phyloP scores from a whole-genome alignment of 37 sponge, comb jelly and placozoan species.

The Trichoplax adhaerens region DNA sequence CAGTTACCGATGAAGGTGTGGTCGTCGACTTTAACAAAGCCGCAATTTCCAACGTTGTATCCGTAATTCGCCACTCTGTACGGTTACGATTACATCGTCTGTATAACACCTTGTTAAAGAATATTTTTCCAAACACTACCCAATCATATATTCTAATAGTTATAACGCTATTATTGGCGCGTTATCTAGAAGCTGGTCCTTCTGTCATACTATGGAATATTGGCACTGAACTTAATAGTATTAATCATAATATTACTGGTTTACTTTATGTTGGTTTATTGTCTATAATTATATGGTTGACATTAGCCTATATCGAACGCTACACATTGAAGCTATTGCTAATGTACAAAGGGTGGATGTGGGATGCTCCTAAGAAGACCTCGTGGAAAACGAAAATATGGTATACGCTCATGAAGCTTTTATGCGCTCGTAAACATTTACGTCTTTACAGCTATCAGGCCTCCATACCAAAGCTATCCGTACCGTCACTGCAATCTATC shows the following conservation, averaged over 20 bases:
- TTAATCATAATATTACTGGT: no score
- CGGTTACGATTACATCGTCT: neutral
- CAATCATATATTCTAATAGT: conserved; percentile 40
- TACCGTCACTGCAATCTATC: no score
- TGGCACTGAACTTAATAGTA: no score
- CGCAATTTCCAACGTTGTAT: neutral
- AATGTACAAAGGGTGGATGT: conserved; percentile 67
- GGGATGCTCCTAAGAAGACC: conserved; percentile 11
- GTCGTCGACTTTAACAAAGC: conserved; percentile 19
- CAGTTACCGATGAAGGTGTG: conserved; percentile 76
- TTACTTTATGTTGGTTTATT: neutral
- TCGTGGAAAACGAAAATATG: conserved; percentile 40
- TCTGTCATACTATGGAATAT: no score
- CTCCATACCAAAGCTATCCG: no score
- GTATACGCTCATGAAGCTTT: neutral
- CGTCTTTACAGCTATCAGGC: no score
- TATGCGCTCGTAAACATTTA: no score
- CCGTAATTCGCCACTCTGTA: no score
- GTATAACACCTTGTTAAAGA: conserved; percentile 20
- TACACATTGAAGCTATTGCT: conserved; percentile 49
- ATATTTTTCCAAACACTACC: conserved; percentile 62
- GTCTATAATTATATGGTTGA: conserved; percentile 38
- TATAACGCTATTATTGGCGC: conserved; percentile 4
- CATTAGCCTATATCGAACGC: conserved; percentile 34
- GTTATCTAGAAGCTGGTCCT: no score